These are phyloP conservation scores for Calliopum simillimum DNA, from an alignment of 2,888 invertebrate genomes.

Conservation along the genomic window DNA sequence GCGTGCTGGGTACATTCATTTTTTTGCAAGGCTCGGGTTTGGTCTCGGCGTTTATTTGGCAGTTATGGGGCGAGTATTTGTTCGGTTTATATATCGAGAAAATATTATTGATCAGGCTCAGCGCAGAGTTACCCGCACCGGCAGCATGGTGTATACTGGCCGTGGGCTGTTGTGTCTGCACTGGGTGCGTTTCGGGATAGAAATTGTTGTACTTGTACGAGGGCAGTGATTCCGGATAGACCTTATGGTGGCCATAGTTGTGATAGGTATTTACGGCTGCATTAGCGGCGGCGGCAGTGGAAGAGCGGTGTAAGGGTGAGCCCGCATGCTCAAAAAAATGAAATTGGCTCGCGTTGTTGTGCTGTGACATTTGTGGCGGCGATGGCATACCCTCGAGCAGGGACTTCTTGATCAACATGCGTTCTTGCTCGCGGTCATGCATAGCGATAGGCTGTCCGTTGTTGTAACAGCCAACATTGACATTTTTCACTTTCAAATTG, in stretches of 20 bases:
- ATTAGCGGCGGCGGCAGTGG: conserved; percentile 37
- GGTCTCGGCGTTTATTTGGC: conserved; percentile 63
- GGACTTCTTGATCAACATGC: conserved; percentile 65
- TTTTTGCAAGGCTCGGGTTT: conserved; percentile 67
- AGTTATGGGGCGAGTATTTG: conserved; percentile 67
- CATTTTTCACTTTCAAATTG: conserved; percentile 64
- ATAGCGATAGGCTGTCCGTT: conserved; percentile 65
- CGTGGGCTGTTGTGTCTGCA: conserved; percentile 60
- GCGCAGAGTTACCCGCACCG: conserved; percentile 63
- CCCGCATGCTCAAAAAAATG: conserved; percentile 65
- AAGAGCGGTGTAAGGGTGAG: conserved; percentile 56
- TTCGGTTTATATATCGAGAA: conserved; percentile 68
- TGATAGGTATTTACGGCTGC: conserved; percentile 38
- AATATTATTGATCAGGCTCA: conserved; percentile 67
- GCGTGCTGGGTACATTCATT: conserved; percentile 67
- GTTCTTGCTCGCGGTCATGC: conserved; percentile 65
- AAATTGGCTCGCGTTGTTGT: conserved; percentile 49
- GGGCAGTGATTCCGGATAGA: conserved; percentile 63
- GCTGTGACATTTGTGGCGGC: conserved; percentile 58
- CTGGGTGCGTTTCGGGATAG: conserved; percentile 62
- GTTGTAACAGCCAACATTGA: conserved; percentile 65
- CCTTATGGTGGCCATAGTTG: conserved; percentile 62
- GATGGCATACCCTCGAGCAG: conserved; percentile 66
- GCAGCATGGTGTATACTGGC: conserved; percentile 58
- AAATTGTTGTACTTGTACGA: conserved; percentile 67